These are phyloP conservation scores for Pomacea canaliculata DNA, from an alignment of 2,888 invertebrate genomes.

Conservation along the genomic window DNA sequence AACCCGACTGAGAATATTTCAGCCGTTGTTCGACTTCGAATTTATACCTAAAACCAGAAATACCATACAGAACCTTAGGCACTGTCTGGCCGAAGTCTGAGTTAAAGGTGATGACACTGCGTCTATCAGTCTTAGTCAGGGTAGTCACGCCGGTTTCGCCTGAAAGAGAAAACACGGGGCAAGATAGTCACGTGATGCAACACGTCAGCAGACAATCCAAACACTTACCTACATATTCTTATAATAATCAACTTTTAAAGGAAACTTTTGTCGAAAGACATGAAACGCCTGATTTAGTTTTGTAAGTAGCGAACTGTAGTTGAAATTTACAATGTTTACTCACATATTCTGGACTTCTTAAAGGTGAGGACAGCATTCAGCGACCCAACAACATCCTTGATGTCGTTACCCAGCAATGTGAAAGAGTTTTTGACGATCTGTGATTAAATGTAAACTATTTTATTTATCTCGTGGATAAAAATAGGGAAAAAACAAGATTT, in stretches of 20 bases:
- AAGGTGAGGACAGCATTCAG: neutral
- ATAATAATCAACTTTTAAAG: too few species aligned
- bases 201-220: too few species aligned
- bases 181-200: too few species aligned
- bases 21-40: neutral
- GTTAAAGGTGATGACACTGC: neutral
- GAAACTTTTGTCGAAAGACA: too few species aligned
- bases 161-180: neutral
- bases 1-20: neutral
- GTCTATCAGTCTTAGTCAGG: neutral
- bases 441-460: too few species aligned
- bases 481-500: too few species aligned
- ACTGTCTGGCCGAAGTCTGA: neutral
- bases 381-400: neutral
- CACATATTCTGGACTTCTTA: neutral
- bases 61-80: neutral
- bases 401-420: neutral
- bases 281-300: too few species aligned
- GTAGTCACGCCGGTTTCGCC: neutral
- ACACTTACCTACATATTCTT: too few species aligned
- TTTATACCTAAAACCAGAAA: neutral
- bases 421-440: neutral
- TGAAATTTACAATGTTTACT: neutral
- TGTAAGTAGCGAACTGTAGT: too few species aligned
- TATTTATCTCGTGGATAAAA: too few species aligned